phyloP scores from a whole-genome alignment of 2,888 invertebrate genomes.

The Meta bourneti region DNA sequence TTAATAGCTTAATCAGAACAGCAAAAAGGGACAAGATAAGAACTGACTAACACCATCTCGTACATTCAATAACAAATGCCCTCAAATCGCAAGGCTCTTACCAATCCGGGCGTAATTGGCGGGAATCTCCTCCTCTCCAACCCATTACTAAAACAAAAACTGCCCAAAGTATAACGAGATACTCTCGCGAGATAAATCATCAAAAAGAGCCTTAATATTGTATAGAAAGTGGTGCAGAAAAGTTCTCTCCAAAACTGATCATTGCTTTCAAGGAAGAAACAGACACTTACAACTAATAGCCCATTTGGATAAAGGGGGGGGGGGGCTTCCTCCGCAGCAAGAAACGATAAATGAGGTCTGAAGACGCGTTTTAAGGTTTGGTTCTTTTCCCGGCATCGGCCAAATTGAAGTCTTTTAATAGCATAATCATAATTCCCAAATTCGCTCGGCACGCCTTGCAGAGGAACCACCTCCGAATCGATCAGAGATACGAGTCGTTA shows the following conservation, averaged over 20 bases:
- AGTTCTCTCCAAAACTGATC: constrained; percentile 1
- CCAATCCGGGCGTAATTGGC: background rate
- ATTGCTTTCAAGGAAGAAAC: background rate
- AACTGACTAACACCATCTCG: background rate
- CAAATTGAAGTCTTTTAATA: constrained; percentile 36
- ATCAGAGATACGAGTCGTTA: constrained; percentile 20
- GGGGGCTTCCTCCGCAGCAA: background rate
- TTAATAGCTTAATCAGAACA: background rate
- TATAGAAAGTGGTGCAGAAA: background rate
- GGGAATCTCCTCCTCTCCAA: background rate
- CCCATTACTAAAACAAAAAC: background rate
- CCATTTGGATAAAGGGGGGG: constrained; percentile 24
- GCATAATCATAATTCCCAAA: constrained; percentile 47
- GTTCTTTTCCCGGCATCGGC: background rate
- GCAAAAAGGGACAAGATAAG: background rate
- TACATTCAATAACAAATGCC: background rate
- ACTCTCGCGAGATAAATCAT: background rate
- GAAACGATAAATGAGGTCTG: constrained; percentile 39
- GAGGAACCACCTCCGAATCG: constrained; percentile 6
- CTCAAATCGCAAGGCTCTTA: background rate
- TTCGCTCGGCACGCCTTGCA: constrained; percentile 37
- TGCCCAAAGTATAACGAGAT: background rate
- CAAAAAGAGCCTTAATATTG: constrained; percentile 35
- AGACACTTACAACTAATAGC: constrained; percentile 48
- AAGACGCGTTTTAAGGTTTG: constrained; percentile 7